These are phyloP conservation scores for Tetramorium bicarinatum DNA, from an alignment of 2,888 invertebrate genomes.

Conservation along the genomic window DNA sequence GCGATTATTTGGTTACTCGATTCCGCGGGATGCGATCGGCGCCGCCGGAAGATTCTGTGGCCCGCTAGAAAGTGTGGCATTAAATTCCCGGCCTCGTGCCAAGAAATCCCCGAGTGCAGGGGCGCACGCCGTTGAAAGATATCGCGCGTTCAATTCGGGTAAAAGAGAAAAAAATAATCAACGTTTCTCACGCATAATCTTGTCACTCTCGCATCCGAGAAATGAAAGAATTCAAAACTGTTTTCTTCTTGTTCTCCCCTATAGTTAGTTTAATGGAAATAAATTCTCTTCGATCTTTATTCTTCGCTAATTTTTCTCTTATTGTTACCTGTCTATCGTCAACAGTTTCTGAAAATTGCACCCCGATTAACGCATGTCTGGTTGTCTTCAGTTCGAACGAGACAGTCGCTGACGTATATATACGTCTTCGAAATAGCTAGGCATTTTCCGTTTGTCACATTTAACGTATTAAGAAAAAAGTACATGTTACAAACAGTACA, in stretches of 20 bases:
- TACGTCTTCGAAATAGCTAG: not conserved
- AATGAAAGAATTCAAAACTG: not conserved
- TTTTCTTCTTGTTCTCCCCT: not conserved
- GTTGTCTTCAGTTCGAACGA: not conserved
- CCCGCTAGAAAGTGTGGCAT: constrained; percentile 38
- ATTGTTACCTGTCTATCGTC: not conserved
- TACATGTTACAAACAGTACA: not conserved
- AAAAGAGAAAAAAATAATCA: not conserved
- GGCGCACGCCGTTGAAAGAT: constrained; percentile 29
- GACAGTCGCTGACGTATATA: not conserved
- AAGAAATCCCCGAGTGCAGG: constrained; percentile 68
- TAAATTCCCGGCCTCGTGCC: constrained; percentile 73
- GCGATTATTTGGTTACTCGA: constrained; percentile 68
- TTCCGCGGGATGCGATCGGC: constrained; percentile 50
- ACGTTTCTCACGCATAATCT: not conserved
- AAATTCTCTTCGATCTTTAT: not conserved
- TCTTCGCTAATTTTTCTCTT: not conserved
- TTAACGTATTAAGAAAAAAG: not conserved
- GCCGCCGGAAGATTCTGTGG: not conserved
- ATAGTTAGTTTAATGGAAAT: not conserved
- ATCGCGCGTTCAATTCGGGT: not conserved
- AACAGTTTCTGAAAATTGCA: not conserved
- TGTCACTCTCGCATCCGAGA: no score
- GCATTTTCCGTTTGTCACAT: not conserved
- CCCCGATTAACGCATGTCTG: not conserved